Percentiles rank a stretch among this genome's conserved stretches.
These are phyloP conservation scores for Ditylenchus dipsaci DNA, from an alignment of 1,140 invertebrate species.

Conservation along the genomic window DNA sequence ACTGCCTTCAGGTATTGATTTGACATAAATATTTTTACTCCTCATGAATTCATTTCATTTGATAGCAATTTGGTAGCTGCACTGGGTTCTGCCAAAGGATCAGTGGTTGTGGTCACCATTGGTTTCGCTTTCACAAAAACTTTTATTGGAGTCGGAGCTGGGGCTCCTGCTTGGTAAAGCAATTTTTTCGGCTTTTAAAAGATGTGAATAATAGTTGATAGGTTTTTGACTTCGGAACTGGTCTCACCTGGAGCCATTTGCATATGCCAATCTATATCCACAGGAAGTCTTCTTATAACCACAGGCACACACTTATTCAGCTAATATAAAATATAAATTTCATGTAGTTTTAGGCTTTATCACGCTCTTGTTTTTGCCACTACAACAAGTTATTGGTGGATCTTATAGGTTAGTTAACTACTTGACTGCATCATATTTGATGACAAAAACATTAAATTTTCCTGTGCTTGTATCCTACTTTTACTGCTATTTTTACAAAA, in stretches of 20 bases:
- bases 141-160: slow-evolving; percentile 43
- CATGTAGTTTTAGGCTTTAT: slow-evolving; percentile 6
- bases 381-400: slow-evolving; percentile 16
- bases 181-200: background rate
- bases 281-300: slow-evolving; percentile 24
- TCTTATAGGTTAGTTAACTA: background rate
- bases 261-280: slow-evolving; percentile 24
- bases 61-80: slow-evolving; percentile 27
- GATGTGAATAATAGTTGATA: background rate
- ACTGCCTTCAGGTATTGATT: slow-evolving; percentile 14
- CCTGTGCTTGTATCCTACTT: too few relatives aligned
- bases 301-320: slow-evolving; percentile 8
- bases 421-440: too few relatives aligned
- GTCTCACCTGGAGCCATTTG: slow-evolving; percentile 15
- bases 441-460: too few relatives aligned
- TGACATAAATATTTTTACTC: background rate
- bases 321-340: background rate
- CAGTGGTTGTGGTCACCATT: slow-evolving; percentile 9
- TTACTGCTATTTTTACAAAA: too few relatives aligned
- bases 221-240: slow-evolving; percentile 42
- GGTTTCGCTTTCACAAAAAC: slow-evolving; percentile 37
- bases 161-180: slow-evolving; percentile 30
- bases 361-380: slow-evolving; percentile 29
- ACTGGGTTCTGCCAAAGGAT: slow-evolving; percentile 10
- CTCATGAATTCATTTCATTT: slow-evolving; percentile 1